Evolutionary conservation across 2,888 invertebrate species (phyloP).

Genomic region (Digitonthophagus gazella): DNA sequence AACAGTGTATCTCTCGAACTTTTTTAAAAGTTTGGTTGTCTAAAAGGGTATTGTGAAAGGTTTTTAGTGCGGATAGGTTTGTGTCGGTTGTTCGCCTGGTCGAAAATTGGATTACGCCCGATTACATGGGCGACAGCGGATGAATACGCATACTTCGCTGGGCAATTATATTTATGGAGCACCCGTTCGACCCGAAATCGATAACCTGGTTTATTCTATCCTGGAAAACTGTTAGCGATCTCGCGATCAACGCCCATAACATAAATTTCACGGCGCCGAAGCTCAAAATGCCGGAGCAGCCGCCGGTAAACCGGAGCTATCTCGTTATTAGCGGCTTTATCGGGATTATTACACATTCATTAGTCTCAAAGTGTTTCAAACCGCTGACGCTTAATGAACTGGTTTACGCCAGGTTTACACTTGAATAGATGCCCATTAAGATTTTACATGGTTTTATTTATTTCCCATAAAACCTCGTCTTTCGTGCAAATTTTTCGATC

Average conservation of each 20-base stretch:
- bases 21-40: too few relatives aligned
- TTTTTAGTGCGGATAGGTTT: not conserved
- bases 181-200: conserved; percentile 1
- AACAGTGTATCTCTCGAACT: too few relatives aligned
- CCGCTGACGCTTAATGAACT: not conserved
- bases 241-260: not conserved
- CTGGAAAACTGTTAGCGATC: not conserved
- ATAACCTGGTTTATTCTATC: conserved; percentile 3
- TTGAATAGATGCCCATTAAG: not conserved
- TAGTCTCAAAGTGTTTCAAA: not conserved
- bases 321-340: not conserved
- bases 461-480: too few relatives aligned
- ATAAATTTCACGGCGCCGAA: not conserved
- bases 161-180: conserved; percentile 15
- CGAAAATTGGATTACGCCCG: conserved; percentile 8
- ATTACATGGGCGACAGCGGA: conserved; percentile 9
- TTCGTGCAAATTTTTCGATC: too few relatives aligned
- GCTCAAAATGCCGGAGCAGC: not conserved
- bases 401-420: not conserved
- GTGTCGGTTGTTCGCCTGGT: not conserved
- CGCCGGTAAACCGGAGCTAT: not conserved
- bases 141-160: conserved; percentile 13
- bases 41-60: not conserved
- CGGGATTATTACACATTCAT: not conserved
- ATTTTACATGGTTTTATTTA: too few relatives aligned